phyloP scores from a whole-genome alignment of 2,888 invertebrate genomes.

The Odontocerum albicorne region DNA sequence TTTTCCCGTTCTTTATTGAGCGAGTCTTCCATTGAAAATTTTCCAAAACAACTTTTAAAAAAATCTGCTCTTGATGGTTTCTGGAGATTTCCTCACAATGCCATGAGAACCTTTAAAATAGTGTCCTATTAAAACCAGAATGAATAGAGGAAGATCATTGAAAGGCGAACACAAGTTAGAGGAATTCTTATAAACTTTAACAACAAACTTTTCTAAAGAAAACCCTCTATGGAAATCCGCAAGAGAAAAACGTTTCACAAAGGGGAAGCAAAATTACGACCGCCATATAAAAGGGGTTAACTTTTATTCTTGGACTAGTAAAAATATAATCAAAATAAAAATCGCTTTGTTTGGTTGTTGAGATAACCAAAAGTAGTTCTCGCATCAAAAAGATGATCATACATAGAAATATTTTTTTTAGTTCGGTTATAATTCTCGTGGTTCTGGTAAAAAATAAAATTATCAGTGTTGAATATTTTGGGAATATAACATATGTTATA shows the following conservation, averaged over 20 bases:
- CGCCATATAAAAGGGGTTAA: no score
- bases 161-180: constrained; percentile 12
- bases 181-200: constrained; percentile 25
- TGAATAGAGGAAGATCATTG: constrained; percentile 32
- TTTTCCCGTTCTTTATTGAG: constrained; percentile 6
- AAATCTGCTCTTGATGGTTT: constrained; percentile 15
- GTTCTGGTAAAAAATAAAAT: no score
- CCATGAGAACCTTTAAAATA: constrained; percentile 24
- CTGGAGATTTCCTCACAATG: constrained; percentile 11
- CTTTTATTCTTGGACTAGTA: no score
- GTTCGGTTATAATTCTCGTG: no score
- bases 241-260: background rate
- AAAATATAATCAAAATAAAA: no score
- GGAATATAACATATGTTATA: no score
- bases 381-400: no score
- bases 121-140: constrained; percentile 31
- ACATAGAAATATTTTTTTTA: no score
- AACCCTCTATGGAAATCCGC: constrained; percentile 2
- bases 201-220: constrained; percentile 19
- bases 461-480: no score
- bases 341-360: no score
- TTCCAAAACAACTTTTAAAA: constrained; percentile 20
- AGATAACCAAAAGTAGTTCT: no score
- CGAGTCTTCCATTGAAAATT: constrained; percentile 5
- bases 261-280: background rate